Base-by-base conservation (phyloP, 92 coral and sea anemone genomes). In the Montipora capitata region DNA sequence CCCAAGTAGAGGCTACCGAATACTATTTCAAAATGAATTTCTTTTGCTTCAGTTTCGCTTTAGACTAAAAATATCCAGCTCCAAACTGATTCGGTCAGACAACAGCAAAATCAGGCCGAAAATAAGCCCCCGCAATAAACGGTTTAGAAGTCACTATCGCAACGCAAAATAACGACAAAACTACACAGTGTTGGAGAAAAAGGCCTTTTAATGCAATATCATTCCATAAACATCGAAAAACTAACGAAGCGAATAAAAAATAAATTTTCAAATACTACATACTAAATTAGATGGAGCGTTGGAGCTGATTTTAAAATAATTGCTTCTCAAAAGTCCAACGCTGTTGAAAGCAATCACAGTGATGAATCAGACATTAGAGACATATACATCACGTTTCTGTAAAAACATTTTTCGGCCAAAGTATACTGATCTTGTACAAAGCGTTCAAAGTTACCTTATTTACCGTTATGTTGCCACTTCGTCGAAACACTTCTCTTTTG, bases 41-140 rank as follows among this genome's bases (percentile, higher is more conserved):
- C 59, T 87, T 79, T 87, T 71, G 79, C 27, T 87, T 87, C 38
- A 79, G 74, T 70, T 68, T 84, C 91, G 78, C 71, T 73, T 16
- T 40, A 38, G 35, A 54, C 80, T 61, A 79, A 79, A 87, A 41
- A 78, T 87, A 79, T 78, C 45, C 65, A 61, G 42, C 85, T 80
- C 74, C 79, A 85, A 86, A 86, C 59, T 79, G 57, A 38, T 67
- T n/a, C 48, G 16, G 89, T 83, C 38, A 0, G 72, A 14, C 45
- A 41, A 39, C 10, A 41, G 40, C 72, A 67, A 67, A 67, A 67
- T 67, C 43, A 12, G 4, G 45, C 72, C 72, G 3, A 54, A 67
- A 67, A 7, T 5, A 38, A 67, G 72, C 72, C 45, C n/a, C 15
- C 20, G 40, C 72, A 41, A 67, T 27, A 67, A 67, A 41, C 43